Base-by-base conservation (phyloP, 2,888 invertebrate genomes). In the Gymnoscelis rufifasciata region DNA sequence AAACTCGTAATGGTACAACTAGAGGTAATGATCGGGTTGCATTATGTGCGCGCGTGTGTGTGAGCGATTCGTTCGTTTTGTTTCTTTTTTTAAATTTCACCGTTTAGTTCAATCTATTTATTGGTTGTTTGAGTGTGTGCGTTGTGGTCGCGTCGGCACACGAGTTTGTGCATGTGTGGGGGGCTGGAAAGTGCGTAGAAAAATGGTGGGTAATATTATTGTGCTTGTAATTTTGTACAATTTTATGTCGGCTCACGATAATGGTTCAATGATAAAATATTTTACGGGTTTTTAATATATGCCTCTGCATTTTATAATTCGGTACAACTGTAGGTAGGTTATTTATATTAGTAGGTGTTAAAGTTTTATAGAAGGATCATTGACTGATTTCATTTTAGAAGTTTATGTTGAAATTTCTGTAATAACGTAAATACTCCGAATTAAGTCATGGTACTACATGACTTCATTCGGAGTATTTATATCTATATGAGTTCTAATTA, bases 21-120 rank as follows among this genome's bases (percentile, higher is more conserved):
- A 24, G 2, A 29, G 59, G 64, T 78, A 84, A 86, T 87, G 82
- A 88, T 86, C 80, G 83, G 83, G 76, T 79, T 88, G 86, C 86
- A 84, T 83, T 59, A 60, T 56, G 77, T 74, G 50, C 51, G 44
- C 40, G 52, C 75, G 86, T 87, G 83, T 83, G 86, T 52, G 73
- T 68, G 67, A 72, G 71, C 74, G 78, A 80, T 78, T 84, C 84
- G 82, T 79, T 83, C 78, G 74, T 87, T 88, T 87, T 84, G 74
- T 87, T 87, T 79, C 77, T 87, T 88, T n/a, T 88, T 88, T 87
- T 86, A 87, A 86, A 87, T 86, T 87, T 87, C 87, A 88, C 87
- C 87, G 86, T 88, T 88, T 87, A 88, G 88, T 86, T 83, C 86
- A 86, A 87, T 87, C 87, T 88, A 88, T 87, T 88, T 88, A 88